A percentile compares a stretch with the other conserved stretches of the same genome.
Evolutionary conservation across 2,113 vertebrate genomes (phyloP).

Genomic region (Neogobius melanostomus): DNA sequence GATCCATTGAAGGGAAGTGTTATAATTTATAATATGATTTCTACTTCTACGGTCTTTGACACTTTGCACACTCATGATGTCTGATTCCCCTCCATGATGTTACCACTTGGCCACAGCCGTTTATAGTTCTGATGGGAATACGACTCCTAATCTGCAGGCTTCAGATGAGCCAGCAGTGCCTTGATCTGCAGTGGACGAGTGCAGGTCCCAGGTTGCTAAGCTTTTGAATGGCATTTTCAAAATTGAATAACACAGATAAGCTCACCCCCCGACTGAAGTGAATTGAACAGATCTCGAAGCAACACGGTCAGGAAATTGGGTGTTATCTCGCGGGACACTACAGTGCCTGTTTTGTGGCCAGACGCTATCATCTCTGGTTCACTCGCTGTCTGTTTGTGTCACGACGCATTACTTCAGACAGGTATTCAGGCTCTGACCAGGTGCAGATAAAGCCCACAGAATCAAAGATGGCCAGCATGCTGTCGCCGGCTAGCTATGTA

Average conservation of each 20-base stretch:
- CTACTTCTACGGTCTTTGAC: not conserved
- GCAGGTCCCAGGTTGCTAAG: constrained; percentile 39
- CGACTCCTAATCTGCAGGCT: constrained; percentile 51
- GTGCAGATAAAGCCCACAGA: not conserved
- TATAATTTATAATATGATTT: not conserved
- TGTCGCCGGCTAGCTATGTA: not conserved
- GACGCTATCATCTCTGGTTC: constrained; percentile 28
- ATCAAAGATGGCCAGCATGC: not conserved
- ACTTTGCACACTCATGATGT: not conserved
- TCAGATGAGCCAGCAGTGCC: constrained; percentile 39
- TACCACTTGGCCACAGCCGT: constrained; percentile 23
- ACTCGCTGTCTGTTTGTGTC: constrained; percentile 20
- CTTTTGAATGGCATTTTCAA: constrained; percentile 50
- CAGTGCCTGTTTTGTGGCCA: constrained; percentile 17
- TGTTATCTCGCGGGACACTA: constrained; percentile 26
- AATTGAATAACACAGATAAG: constrained; percentile 61
- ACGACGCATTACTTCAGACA: constrained; percentile 12
- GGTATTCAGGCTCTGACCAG: constrained; percentile 36
- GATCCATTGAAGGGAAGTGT: too few species aligned
- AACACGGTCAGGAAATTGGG: constrained; percentile 8
- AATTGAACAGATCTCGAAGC: constrained; percentile 23
- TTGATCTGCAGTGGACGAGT: constrained; percentile 35
- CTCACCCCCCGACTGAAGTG: constrained; percentile 31
- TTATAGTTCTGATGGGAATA: constrained; percentile 13
- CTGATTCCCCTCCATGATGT: not conserved